These are phyloP conservation scores for Poeciliopsis prolifica DNA, from an alignment of 2,113 vertebrate species.

Conservation along the genomic window DNA sequence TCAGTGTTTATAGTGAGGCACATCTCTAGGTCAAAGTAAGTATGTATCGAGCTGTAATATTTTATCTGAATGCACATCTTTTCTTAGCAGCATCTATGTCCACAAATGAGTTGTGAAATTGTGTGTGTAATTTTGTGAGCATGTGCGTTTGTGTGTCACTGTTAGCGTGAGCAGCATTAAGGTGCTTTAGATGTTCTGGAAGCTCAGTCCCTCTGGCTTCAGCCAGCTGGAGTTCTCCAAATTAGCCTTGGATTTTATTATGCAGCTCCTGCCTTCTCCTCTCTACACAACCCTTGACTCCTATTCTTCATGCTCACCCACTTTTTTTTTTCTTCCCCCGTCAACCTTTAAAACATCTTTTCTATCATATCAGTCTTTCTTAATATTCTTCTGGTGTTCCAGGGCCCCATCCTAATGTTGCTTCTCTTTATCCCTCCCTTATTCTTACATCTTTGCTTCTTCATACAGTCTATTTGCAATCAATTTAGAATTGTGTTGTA, in stretches of 20 bases:
- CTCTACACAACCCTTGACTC: constrained; percentile 2
- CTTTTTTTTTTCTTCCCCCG: constrained; percentile 8
- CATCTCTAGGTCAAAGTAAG: constrained; percentile 26
- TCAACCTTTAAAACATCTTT: constrained; percentile 1
- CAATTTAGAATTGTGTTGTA: not conserved
- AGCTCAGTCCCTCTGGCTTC: constrained; percentile 88
- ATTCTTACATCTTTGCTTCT: not conserved
- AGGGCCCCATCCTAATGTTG: not conserved
- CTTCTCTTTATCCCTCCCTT: not conserved
- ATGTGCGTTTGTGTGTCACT: constrained; percentile 2
- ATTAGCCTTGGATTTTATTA: constrained; percentile 92
- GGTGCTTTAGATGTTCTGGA: constrained; percentile 73
- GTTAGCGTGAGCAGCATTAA: constrained; percentile 43
- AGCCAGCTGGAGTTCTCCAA: constrained; percentile 93
- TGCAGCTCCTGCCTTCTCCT: constrained; percentile 76
- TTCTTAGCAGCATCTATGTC: constrained; percentile 5
- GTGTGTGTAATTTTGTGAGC: constrained; percentile 17
- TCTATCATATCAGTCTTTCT: not conserved
- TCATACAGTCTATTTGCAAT: not conserved
- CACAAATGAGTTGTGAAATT: not conserved
- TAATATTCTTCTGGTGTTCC: no score
- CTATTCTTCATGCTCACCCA: constrained; percentile 30
- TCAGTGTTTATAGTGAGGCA: constrained; percentile 6
- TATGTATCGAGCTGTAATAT: not conserved
- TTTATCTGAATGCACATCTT: constrained; percentile 12